A percentile compares a stretch with the other conserved stretches of the same genome.
phyloP scores from a whole-genome alignment of 1,140 invertebrate species.

The Bombus breviceps region DNA sequence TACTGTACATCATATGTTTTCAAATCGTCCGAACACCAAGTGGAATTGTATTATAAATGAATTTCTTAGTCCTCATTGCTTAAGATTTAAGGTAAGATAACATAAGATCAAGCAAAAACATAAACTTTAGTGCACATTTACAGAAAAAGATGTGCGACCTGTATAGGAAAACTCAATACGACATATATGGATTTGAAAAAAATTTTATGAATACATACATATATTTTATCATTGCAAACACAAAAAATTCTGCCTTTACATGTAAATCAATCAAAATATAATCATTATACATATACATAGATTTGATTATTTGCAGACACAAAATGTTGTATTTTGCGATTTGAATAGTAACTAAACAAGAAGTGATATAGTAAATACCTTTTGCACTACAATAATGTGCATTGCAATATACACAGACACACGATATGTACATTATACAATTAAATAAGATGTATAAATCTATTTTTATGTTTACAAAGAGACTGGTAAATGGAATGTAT shows the following conservation, averaged over 20 bases:
- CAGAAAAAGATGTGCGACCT: conserved; percentile 4
- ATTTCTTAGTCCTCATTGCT: not conserved
- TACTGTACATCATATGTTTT: conserved; percentile 1
- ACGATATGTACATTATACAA: conserved; percentile 49
- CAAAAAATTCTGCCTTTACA: conserved; percentile 38
- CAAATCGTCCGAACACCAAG: not conserved
- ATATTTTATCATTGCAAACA: conserved; percentile 46
- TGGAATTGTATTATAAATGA: conserved; percentile 42
- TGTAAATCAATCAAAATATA: conserved; percentile 47
- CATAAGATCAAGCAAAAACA: not conserved
- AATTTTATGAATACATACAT: conserved; percentile 36
- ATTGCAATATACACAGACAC: not conserved
- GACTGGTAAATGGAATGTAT: conserved; percentile 40
- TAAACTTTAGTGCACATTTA: conserved; percentile 1
- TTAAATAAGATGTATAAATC: conserved; percentile 53
- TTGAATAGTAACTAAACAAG: conserved; percentile 1
- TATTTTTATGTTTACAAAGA: conserved; percentile 68
- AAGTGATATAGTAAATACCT: conserved; percentile 42
- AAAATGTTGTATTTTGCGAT: conserved; percentile 47
- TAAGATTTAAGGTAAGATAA: conserved; percentile 25
- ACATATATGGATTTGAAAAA: conserved; percentile 40
- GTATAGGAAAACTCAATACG: conserved; percentile 27
- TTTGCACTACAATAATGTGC: conserved; percentile 27
- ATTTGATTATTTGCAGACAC: conserved; percentile 15
- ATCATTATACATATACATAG: conserved; percentile 22